A percentile compares a stretch with the other conserved stretches of the same genome.
phyloP scores from a whole-genome alignment of 64 coral and sea anemone genomes.

The Catalaphyllia jardinei region DNA sequence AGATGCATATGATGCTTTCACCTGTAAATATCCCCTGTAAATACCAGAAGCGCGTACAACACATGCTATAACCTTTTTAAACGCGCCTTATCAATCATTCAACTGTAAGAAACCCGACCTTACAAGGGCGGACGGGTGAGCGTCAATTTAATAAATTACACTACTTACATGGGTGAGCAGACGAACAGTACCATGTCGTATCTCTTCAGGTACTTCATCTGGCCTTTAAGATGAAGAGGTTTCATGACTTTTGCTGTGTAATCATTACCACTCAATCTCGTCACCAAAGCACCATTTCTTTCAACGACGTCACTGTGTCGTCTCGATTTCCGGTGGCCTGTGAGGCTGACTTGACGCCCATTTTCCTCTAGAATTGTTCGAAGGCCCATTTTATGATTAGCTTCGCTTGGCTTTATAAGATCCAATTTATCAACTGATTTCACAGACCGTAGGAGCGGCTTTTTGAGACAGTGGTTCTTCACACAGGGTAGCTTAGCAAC shows the following conservation, averaged over 20 bases:
- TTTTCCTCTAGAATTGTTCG: neutral
- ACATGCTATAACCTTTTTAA: too few relatives aligned
- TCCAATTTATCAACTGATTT: constrained; percentile 10
- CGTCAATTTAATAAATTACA: neutral
- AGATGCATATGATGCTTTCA: too few relatives aligned
- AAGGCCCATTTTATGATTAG: neutral
- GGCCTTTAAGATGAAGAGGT: constrained; percentile 76
- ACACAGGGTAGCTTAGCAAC: constrained; percentile 13
- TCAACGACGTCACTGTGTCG: neutral
- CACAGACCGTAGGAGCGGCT: neutral
- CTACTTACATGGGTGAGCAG: constrained; percentile 90
- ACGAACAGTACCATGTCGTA: constrained; percentile 79
- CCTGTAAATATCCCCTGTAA: too few relatives aligned
- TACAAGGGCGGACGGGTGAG: too few relatives aligned
- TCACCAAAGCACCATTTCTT: neutral
- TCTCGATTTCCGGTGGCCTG: neutral
- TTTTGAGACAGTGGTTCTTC: neutral
- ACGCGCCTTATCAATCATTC: too few relatives aligned
- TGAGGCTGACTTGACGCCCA: neutral
- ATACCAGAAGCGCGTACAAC: too few relatives aligned
- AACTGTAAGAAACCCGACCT: too few relatives aligned
- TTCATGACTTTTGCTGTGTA: constrained; percentile 9
- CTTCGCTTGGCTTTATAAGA: neutral
- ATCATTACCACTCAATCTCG: constrained; percentile 4
- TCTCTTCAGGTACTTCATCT: constrained; percentile 75